These are phyloP conservation scores for Zaprionus inermis DNA, from an alignment of 1,140 invertebrate genomes.

Conservation along the genomic window DNA sequence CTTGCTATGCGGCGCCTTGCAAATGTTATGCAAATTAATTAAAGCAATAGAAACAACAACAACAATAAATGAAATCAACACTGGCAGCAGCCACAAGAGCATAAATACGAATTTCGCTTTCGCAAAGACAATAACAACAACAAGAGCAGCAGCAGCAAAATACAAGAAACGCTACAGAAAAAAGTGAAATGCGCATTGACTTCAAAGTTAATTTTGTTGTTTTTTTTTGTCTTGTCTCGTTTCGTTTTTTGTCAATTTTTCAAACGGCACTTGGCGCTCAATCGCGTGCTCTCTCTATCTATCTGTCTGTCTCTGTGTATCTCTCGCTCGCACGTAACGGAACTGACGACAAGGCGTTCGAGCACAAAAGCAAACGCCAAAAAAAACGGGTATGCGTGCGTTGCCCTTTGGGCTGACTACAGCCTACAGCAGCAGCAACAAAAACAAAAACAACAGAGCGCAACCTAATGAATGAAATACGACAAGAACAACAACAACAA, in stretches of 20 bases:
- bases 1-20: slow-evolving; percentile 35
- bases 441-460: slow-evolving; percentile 32
- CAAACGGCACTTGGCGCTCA: slow-evolving; percentile 67
- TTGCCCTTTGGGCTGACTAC: slow-evolving; percentile 68
- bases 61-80: slow-evolving; percentile 55
- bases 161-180: slow-evolving; percentile 49
- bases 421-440: slow-evolving; percentile 45
- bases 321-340: slow-evolving; percentile 61
- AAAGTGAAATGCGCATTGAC: slow-evolving; percentile 79
- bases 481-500: slow-evolving; percentile 39
- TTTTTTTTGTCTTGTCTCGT: slow-evolving; percentile 33
- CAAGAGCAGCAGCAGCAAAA: slow-evolving; percentile 45
- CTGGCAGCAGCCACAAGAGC: slow-evolving; percentile 30
- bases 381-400: slow-evolving; percentile 65
- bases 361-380: slow-evolving; percentile 48
- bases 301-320: too few species aligned
- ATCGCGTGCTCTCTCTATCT: slow-evolving; percentile 5
- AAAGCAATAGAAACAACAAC: slow-evolving; percentile 42
- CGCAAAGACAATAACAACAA: slow-evolving; percentile 51
- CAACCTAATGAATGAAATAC: slow-evolving; percentile 65
- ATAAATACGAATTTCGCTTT: slow-evolving; percentile 72
- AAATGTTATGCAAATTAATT: slow-evolving; percentile 70
- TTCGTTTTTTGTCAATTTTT: slow-evolving; percentile 71
- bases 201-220: slow-evolving; percentile 40
- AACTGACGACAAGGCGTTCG: slow-evolving; percentile 49